Percentiles rank a stretch among this genome's conserved stretches.
These are phyloP conservation scores for Tipula vernalis DNA, from an alignment of 2,888 invertebrate genomes.

Conservation along the genomic window DNA sequence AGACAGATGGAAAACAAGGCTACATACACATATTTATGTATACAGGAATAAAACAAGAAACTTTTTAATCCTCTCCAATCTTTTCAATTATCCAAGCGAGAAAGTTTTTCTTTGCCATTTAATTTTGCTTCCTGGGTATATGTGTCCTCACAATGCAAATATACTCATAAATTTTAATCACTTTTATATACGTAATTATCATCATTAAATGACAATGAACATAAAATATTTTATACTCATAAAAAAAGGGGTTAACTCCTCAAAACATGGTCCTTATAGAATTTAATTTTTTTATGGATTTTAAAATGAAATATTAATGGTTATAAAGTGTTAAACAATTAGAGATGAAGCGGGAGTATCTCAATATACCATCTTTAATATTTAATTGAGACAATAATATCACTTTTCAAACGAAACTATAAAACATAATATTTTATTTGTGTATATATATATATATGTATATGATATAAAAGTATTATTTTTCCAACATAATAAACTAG, in stretches of 20 bases:
- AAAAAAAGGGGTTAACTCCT: not conserved
- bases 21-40: too few species aligned
- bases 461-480: not conserved
- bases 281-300: not conserved
- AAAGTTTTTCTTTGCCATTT: not conserved
- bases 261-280: not conserved
- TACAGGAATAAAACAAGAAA: not conserved
- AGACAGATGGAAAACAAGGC: not conserved
- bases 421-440: constrained; percentile 1
- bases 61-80: constrained; percentile 16
- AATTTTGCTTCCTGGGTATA: not conserved
- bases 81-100: not conserved
- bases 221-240: not conserved
- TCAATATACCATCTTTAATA: not conserved
- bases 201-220: not conserved
- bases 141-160: not conserved
- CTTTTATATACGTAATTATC: not conserved
- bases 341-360: not conserved
- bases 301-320: not conserved
- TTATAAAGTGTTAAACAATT: not conserved
- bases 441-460: not conserved
- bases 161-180: not conserved
- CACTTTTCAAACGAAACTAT: not conserved
- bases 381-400: constrained; percentile 8
- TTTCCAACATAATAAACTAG: constrained; percentile 9